These are phyloP conservation scores for Chionomys nivalis DNA, from an alignment of 2,113 vertebrate species.

Conservation along the genomic window DNA sequence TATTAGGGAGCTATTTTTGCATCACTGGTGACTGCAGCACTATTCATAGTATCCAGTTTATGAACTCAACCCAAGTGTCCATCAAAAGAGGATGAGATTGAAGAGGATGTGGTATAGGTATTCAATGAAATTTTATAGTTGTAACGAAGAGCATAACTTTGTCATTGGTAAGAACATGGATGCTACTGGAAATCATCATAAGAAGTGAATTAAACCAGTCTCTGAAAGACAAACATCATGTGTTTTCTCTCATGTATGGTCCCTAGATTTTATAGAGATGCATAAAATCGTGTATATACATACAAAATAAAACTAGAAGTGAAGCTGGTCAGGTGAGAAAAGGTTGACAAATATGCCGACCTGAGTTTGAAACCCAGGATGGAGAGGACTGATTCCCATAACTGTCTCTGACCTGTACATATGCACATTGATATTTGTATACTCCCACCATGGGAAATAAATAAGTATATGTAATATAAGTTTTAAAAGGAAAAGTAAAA, in stretches of 20 bases:
- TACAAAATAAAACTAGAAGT: background rate
- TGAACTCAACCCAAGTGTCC: too few species aligned
- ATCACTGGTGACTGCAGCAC: background rate
- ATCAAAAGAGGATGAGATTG: background rate
- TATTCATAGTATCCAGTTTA: background rate
- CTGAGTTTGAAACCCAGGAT: background rate
- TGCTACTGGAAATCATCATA: background rate
- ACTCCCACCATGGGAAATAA: background rate
- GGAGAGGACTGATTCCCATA: background rate
- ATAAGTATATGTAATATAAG: background rate
- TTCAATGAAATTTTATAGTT: background rate
- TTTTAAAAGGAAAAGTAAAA: background rate
- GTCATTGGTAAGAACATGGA: background rate
- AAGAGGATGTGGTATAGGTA: background rate
- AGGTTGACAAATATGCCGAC: background rate
- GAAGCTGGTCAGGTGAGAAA: background rate
- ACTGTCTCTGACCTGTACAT: too few species aligned
- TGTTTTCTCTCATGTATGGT: background rate
- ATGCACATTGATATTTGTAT: background rate
- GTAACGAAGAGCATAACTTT: background rate
- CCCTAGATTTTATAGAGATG: background rate
- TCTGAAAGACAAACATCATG: background rate
- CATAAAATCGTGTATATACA: background rate
- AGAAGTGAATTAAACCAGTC: background rate
- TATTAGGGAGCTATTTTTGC: background rate